Percentiles rank a stretch among this genome's conserved stretches.
These are phyloP conservation scores for Phragmatobia fuliginosa DNA, from an alignment of 2,888 invertebrate genomes.

Conservation along the genomic window DNA sequence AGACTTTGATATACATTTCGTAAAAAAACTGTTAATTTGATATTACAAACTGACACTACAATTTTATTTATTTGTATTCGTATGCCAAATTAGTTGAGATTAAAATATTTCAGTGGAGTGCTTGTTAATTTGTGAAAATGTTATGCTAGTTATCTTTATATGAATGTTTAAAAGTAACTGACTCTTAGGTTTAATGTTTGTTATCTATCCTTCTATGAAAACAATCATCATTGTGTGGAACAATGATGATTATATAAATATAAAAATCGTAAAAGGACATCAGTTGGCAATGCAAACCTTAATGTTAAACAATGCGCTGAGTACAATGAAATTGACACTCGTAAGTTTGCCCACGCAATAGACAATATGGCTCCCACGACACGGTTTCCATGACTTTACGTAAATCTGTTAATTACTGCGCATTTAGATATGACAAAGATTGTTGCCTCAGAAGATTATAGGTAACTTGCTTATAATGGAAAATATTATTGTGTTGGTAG, in stretches of 20 bases:
- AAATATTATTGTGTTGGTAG: slow-evolving; percentile 40
- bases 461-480: slow-evolving; percentile 52
- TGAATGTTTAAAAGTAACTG: slow-evolving; percentile 20
- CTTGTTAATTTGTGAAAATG: neutral
- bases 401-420: slow-evolving; percentile 77
- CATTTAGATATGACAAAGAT: slow-evolving; percentile 73
- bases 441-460: slow-evolving; percentile 65
- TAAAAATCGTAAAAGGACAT: slow-evolving; percentile 70
- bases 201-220: slow-evolving; percentile 51
- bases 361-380: slow-evolving; percentile 82
- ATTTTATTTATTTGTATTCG: no score
- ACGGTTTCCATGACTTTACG: slow-evolving; percentile 83
- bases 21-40: no score
- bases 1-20: no score
- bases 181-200: slow-evolving; percentile 24
- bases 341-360: slow-evolving; percentile 42
- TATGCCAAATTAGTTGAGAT: neutral
- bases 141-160: neutral
- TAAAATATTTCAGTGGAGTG: neutral
- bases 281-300: slow-evolving; percentile 60
- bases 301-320: slow-evolving; percentile 58
- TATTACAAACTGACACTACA: no score
- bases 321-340: slow-evolving; percentile 53
- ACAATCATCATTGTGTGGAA: slow-evolving; percentile 72
- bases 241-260: slow-evolving; percentile 44